Percentiles rank a stretch among this genome's conserved stretches.
These are phyloP conservation scores for Gavia stellata DNA, from an alignment of 2,113 vertebrate species.

Conservation along the genomic window DNA sequence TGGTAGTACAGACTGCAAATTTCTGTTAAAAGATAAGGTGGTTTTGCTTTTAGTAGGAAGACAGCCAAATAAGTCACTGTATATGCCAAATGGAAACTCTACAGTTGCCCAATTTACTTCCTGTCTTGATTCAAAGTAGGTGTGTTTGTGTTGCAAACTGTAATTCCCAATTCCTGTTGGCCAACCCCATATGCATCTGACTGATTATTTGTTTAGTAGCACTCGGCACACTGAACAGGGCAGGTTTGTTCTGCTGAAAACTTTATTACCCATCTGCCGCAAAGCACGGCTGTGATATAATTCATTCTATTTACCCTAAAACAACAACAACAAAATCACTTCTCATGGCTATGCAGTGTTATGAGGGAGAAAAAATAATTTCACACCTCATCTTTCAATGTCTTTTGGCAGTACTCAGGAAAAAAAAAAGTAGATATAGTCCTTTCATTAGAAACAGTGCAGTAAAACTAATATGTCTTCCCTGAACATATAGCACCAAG, in stretches of 20 bases:
- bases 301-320: slow-evolving; percentile 69
- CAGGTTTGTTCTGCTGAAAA: slow-evolving; percentile 63
- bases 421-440: neutral
- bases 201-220: slow-evolving; percentile 54
- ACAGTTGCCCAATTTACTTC: neutral
- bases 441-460: neutral
- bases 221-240: slow-evolving; percentile 49
- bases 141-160: neutral
- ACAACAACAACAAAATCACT: slow-evolving; percentile 22
- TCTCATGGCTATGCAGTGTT: slow-evolving; percentile 7
- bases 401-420: neutral
- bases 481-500: neutral
- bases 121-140: neutral
- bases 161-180: neutral
- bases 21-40: neutral
- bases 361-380: neutral
- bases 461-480: neutral
- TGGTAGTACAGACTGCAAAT: neutral
- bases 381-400: neutral
- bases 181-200: neutral
- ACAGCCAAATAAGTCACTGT: slow-evolving; percentile 6
- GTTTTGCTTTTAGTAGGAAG: neutral
- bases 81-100: neutral
- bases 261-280: slow-evolving; percentile 68
- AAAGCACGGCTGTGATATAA: slow-evolving; percentile 40